Evolutionary conservation across 2,113 vertebrate species (phyloP).

Genomic region (Rhinolophus sinicus): DNA sequence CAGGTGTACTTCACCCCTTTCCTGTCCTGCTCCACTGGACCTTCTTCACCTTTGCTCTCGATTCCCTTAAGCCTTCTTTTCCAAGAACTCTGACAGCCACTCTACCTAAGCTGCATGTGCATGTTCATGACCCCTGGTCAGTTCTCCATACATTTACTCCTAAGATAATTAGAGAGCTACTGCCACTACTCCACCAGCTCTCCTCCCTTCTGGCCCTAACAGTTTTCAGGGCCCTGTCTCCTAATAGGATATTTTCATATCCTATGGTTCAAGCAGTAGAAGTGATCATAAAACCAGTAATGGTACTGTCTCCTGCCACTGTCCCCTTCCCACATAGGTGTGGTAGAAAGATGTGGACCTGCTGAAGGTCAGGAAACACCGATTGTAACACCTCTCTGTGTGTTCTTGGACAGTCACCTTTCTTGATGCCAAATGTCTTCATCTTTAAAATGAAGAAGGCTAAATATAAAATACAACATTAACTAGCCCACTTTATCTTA

Average conservation of each 20-base stretch:
- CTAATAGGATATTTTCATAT: neutral
- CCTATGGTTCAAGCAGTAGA: neutral
- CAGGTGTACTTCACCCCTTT: neutral
- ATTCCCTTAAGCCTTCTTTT: neutral
- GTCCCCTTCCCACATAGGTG: neutral
- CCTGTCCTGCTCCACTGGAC: neutral
- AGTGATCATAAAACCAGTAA: neutral
- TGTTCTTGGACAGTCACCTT: neutral
- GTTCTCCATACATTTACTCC: neutral
- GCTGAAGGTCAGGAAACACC: neutral
- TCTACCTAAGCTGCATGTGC: neutral
- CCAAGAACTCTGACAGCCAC: neutral
- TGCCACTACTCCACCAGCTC: neutral
- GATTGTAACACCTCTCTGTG: neutral
- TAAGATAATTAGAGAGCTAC: neutral
- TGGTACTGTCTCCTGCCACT: neutral
- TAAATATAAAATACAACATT: neutral
- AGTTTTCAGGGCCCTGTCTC: neutral
- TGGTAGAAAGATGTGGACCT: neutral
- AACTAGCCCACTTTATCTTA: neutral
- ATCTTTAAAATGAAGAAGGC: neutral
- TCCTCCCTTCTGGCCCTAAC: neutral
- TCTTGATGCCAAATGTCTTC: conserved; percentile 5
- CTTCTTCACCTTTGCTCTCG: neutral
- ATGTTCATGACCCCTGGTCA: neutral